Percentiles rank a stretch among this genome's conserved stretches.
phyloP scores from a whole-genome alignment of 2,888 invertebrate genomes.

The Mimumesa dahlbomi region DNA sequence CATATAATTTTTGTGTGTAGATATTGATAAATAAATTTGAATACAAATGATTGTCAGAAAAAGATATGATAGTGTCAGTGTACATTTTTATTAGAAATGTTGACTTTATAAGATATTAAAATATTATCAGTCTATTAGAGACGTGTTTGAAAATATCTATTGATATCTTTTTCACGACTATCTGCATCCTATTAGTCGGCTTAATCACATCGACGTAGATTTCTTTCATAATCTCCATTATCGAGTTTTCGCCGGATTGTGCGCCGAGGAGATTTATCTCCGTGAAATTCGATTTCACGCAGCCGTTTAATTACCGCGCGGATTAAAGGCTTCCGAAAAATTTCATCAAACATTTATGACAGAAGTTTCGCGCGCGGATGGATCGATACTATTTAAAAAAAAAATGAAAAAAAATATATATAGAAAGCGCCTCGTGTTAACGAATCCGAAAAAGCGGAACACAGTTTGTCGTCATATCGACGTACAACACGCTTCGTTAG shows the following conservation, averaged over 20 bases:
- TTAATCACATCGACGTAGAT: too few species aligned
- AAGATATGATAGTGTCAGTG: too few species aligned
- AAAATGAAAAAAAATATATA: not conserved
- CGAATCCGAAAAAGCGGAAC: slow-evolving; percentile 1
- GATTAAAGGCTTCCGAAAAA: slow-evolving; percentile 1
- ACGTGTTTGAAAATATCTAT: too few species aligned
- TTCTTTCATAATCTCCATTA: too few species aligned
- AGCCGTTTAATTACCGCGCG: not conserved
- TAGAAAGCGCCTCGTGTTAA: not conserved
- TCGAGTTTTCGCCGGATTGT: slow-evolving; percentile 10
- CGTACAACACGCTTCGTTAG: slow-evolving; percentile 22
- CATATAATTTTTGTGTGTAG: too few species aligned
- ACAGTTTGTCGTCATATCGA: not conserved
- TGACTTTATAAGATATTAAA: too few species aligned
- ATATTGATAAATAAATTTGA: too few species aligned
- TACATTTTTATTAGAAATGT: too few species aligned
- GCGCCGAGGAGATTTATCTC: slow-evolving; percentile 6
- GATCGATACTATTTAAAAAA: not conserved
- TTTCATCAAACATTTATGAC: slow-evolving; percentile 1
- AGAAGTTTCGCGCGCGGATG: not conserved
- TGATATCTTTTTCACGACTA: too few species aligned
- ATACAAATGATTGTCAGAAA: too few species aligned
- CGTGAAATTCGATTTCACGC: not conserved
- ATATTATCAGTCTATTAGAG: too few species aligned
- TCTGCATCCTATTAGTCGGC: too few species aligned